Evolutionary conservation across 2,888 invertebrate genomes (phyloP), one percentile per base, ranked within the genome.

Genomic region (Ramazzottius varieornatus): DNA sequence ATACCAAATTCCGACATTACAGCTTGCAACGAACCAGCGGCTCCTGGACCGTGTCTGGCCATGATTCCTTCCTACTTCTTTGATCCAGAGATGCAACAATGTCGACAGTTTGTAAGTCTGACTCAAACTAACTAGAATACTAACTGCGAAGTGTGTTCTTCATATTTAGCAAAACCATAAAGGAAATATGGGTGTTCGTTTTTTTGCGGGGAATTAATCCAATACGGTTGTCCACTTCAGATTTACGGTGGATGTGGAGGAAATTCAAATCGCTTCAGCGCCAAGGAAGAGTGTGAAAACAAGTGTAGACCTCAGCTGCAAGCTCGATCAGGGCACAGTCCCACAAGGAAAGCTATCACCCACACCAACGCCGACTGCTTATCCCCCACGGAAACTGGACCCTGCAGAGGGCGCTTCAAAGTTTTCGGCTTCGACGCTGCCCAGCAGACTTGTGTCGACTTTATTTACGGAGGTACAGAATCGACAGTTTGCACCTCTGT

Each of bases 21-120:
- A 54, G 54, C 24, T 8, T 54, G 54, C 29, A 29, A 29, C 29
- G 16, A 24, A 29, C 54, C 54, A 24, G 54, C 54, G 54, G 54
- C 8, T 4, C 29, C 54, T 16, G 54, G 54, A 54, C 13, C 16
- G 4, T 54, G 54, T 24, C 29, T 54, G 13, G 54, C 54, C 8
- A 54, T 54, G 54, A 54, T 54, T n/a, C 54, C 54, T 8, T 54
- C 54, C 54, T 54, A 24, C 54, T 54, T 54, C 54, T 54, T 16
- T 24, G 54, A 54, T 54, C 29, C n/a, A 16, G 54, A 54, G n/a
- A 54, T 54, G 54, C 4, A 29, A 4, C 54, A 29, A 29, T 54
- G 54, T 54, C 54, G 54, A 8, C 40, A 40, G 20, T 40, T 40
- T 20, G 40, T 40, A 40, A 40, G 40, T 20, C 20, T 13, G 20